phyloP scores from a whole-genome alignment of 1,140 invertebrate species.

The Teleogryllus occipitalis region DNA sequence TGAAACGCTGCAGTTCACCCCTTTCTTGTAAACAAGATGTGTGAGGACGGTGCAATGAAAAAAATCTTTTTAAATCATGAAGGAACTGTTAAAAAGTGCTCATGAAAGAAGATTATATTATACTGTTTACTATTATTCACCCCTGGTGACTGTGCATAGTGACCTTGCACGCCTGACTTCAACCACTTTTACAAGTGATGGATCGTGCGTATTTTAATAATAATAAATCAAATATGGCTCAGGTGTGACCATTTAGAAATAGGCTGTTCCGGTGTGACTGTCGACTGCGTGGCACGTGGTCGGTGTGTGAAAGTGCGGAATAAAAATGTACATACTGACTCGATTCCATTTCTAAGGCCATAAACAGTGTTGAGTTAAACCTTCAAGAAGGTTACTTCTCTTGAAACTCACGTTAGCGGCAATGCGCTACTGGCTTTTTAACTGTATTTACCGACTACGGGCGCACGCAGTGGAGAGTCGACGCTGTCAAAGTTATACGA shows the following conservation, averaged over 20 bases:
- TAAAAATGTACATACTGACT: no score
- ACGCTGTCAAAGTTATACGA: not conserved
- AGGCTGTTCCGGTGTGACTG: not conserved
- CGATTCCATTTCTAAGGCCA: no score
- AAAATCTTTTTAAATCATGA: not conserved
- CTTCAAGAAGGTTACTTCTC: no score
- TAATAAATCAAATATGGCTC: not conserved
- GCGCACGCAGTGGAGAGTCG: not conserved
- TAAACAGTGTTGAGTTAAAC: no score
- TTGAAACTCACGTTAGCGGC: no score
- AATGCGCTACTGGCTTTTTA: no score
- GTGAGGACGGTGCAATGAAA: not conserved
- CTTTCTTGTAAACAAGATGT: not conserved
- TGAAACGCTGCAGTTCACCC: not conserved
- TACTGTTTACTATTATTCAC: not conserved
- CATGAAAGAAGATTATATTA: not conserved
- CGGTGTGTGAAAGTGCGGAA: no score
- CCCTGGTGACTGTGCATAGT: not conserved
- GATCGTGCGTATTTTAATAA: conserved; percentile 1
- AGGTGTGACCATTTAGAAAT: conserved; percentile 4
- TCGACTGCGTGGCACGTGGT: not conserved
- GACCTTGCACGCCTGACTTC: not conserved
- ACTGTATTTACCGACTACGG: no score
- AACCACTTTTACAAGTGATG: not conserved
- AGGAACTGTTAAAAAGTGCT: not conserved